A percentile compares a stretch with the other conserved stretches of the same genome.
Evolutionary conservation across 2,113 vertebrate species (phyloP).

Genomic region (Sapayoa aenigma): DNA sequence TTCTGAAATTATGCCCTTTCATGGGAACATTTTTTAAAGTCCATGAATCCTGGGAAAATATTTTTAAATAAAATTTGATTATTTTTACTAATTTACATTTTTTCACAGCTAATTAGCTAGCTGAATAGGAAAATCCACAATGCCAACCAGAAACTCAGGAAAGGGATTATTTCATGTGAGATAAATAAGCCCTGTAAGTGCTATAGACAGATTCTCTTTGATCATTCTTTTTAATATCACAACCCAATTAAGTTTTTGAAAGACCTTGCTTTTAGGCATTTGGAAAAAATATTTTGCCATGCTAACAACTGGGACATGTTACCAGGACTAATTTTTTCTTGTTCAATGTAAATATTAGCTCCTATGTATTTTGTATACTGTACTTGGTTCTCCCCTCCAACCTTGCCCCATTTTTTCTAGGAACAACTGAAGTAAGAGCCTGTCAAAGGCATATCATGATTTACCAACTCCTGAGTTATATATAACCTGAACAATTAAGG

Average conservation of each 20-base stretch:
- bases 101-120: constrained; percentile 64
- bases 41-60: constrained; percentile 33
- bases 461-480: constrained; percentile 4
- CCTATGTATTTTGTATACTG: not conserved
- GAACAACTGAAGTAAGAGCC: constrained; percentile 25
- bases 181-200: constrained; percentile 48
- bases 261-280: constrained; percentile 24
- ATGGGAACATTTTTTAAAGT: constrained; percentile 61
- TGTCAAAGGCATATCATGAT: constrained; percentile 19
- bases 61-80: constrained; percentile 47
- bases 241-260: constrained; percentile 1
- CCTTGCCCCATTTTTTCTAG: constrained; percentile 14
- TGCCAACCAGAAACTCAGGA: constrained; percentile 35
- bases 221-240: constrained; percentile 45
- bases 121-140: constrained; percentile 52
- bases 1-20: constrained; percentile 62
- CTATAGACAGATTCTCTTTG: constrained; percentile 30
- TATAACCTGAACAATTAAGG: constrained; percentile 51
- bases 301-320: not conserved
- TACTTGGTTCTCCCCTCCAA: not conserved
- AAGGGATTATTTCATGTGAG: constrained; percentile 48
- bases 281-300: constrained; percentile 37
- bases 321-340: not conserved
- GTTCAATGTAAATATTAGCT: not conserved
- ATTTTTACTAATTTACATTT: constrained; percentile 56